Conservation (phyloP, 2,888 invertebrate species). For the Gnatocerus cornutus region DNA sequence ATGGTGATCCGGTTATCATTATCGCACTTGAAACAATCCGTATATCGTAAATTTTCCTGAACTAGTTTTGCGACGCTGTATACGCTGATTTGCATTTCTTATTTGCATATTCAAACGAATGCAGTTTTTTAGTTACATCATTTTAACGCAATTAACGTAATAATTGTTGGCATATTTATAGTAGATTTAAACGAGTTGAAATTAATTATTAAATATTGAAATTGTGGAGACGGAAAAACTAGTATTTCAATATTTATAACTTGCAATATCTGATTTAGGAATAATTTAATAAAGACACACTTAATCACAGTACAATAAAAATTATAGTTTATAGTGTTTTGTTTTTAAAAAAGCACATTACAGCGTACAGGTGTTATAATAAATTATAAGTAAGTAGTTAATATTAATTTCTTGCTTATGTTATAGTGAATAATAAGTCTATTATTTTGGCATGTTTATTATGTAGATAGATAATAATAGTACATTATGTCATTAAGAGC, state of each 20-base stretch:
- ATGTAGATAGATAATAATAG: too few species aligned
- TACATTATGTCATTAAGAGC: too few species aligned
- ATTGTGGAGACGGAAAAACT: background rate
- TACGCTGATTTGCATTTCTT: conserved; percentile 8
- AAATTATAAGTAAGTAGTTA: too few species aligned
- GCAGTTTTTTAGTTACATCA: conserved; percentile 12
- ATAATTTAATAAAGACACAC: background rate
- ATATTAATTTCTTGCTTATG: too few species aligned
- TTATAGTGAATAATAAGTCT: too few species aligned
- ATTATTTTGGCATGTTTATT: too few species aligned
- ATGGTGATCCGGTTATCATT: background rate
- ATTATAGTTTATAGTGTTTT: background rate
- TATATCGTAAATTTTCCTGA: conserved; percentile 10
- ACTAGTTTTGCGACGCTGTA: background rate
- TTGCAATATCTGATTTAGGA: too few species aligned
- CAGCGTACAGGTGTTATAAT: too few species aligned
- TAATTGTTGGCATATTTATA: conserved; percentile 7
- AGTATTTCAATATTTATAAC: background rate
- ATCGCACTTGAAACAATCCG: background rate
- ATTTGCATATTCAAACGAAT: conserved; percentile 4
- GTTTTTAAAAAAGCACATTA: too few species aligned
- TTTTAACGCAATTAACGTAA: conserved; percentile 15
- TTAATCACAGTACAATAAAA: background rate
- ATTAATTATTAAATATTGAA: conserved; percentile 10
- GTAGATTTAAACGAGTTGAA: conserved; percentile 5